Conservation (phyloP, 2,797 vertebrate species). For the Arctocebus calabarensis region DNA sequence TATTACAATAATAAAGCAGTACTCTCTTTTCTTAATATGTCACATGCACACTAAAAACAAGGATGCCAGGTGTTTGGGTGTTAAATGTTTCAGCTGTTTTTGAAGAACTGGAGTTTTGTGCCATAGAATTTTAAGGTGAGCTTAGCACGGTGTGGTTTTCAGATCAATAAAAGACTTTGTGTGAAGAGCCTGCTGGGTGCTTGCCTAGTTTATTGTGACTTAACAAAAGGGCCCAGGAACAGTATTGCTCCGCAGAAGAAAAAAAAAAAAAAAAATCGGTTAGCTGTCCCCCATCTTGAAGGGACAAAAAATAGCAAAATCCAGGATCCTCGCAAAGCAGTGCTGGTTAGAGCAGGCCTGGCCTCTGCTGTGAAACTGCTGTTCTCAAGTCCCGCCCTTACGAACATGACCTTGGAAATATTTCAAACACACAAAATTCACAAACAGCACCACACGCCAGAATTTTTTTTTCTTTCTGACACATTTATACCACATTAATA, state of each 20-base stretch:
- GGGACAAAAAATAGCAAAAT: not conserved
- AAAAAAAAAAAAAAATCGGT: not conserved
- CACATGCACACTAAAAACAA: not conserved
- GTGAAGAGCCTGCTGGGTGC: not conserved
- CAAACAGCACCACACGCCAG: not conserved
- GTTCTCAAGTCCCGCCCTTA: conserved; percentile 9
- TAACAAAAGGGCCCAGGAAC: conserved; percentile 42
- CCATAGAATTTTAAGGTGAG: conserved; percentile 13
- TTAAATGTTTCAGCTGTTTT: not conserved
- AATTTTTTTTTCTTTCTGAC: not conserved
- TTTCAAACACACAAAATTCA: conserved; percentile 43
- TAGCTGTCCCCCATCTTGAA: not conserved
- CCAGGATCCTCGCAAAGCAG: not conserved
- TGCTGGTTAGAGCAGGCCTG: not conserved
- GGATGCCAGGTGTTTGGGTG: not conserved
- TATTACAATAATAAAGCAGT: not conserved
- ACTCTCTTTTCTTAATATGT: not conserved
- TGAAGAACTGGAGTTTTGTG: not conserved
- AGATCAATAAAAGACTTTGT: conserved; percentile 58
- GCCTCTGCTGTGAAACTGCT: not conserved
- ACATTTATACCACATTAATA: not conserved
- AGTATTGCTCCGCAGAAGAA: conserved; percentile 20
- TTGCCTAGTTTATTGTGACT: conserved; percentile 60
- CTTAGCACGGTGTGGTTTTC: conserved; percentile 19
- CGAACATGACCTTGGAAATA: conserved; percentile 25